Percentiles rank a stretch among this genome's conserved stretches.
Evolutionary conservation across 1,140 invertebrate species (phyloP).

Genomic region (Aphaenogaster floridana): DNA sequence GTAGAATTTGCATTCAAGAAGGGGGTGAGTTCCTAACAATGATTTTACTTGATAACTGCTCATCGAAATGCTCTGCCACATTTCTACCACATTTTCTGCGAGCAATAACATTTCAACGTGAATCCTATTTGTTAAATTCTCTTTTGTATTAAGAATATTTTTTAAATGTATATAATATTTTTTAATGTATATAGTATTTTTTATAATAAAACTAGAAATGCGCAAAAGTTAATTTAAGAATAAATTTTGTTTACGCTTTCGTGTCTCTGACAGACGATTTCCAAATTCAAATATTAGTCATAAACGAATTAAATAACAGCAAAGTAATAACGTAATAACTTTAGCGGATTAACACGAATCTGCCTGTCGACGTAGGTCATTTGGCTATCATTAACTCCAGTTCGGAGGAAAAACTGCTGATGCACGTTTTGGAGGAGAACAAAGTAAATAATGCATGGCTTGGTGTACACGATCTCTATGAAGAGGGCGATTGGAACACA

Average conservation of each 20-base stretch:
- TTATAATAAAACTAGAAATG: neutral
- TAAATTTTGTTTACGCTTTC: neutral
- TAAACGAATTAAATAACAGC: neutral
- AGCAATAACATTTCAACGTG: neutral
- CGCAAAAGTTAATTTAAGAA: neutral
- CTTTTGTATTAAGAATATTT: neutral
- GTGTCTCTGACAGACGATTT: neutral
- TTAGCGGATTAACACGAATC: neutral
- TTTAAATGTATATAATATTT: too few relatives aligned
- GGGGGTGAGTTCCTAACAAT: slow-evolving; percentile 33
- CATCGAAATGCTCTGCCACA: neutral
- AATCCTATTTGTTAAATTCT: neutral
- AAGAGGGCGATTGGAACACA: slow-evolving; percentile 59
- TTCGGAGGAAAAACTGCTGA: slow-evolving; percentile 54
- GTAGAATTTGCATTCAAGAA: slow-evolving; percentile 51
- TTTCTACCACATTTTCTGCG: neutral
- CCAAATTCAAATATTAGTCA: neutral
- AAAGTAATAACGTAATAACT: neutral
- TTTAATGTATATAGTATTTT: too few relatives aligned
- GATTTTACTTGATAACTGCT: neutral
- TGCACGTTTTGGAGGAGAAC: slow-evolving; percentile 33
- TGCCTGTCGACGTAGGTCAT: slow-evolving; percentile 25
- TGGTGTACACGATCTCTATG: slow-evolving; percentile 57
- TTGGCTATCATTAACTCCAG: slow-evolving; percentile 49
- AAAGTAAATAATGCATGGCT: slow-evolving; percentile 13